These are phyloP conservation scores for Zenarchopterus dispar DNA, from an alignment of 2,797 vertebrate species.

Conservation along the genomic window DNA sequence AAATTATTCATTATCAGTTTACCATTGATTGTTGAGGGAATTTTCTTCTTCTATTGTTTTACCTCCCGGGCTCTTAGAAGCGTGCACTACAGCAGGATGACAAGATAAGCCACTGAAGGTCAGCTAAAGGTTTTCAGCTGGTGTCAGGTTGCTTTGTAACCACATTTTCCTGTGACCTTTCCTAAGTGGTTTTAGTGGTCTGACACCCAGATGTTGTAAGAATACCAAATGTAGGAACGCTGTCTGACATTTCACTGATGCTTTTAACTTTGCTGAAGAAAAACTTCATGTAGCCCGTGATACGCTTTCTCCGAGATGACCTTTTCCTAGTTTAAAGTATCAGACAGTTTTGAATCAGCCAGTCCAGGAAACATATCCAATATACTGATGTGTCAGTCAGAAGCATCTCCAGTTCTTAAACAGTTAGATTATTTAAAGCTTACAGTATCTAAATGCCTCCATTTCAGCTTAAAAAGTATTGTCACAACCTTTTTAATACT, in stretches of 20 bases:
- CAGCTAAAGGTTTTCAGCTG: slow-evolving; percentile 16
- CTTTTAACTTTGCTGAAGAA: slow-evolving; percentile 2
- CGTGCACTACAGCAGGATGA: slow-evolving; percentile 16
- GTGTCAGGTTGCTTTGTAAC: slow-evolving; percentile 34
- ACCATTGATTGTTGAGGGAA: slow-evolving; percentile 10
- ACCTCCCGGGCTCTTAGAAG: slow-evolving; percentile 2
- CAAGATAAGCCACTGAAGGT: slow-evolving; percentile 33
- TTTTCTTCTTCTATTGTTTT: slow-evolving; percentile 20
- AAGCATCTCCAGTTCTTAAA: no score
- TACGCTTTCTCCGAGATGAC: no score
- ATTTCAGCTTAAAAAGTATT: no score
- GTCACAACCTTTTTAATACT: no score
- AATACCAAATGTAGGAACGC: slow-evolving; percentile 20
- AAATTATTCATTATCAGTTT: slow-evolving; percentile 29
- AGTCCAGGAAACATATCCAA: no score
- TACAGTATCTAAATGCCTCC: no score
- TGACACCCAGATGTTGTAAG: slow-evolving; percentile 27
- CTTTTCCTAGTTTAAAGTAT: no score
- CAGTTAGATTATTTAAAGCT: no score
- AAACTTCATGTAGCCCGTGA: neutral
- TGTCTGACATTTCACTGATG: slow-evolving; percentile 3
- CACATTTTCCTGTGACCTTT: slow-evolving; percentile 39
- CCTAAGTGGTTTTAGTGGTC: slow-evolving; percentile 28
- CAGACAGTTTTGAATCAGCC: no score
- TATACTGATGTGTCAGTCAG: no score